phyloP scores from a whole-genome alignment of 2,888 invertebrate genomes.

The Pristionchus exspectatus region DNA sequence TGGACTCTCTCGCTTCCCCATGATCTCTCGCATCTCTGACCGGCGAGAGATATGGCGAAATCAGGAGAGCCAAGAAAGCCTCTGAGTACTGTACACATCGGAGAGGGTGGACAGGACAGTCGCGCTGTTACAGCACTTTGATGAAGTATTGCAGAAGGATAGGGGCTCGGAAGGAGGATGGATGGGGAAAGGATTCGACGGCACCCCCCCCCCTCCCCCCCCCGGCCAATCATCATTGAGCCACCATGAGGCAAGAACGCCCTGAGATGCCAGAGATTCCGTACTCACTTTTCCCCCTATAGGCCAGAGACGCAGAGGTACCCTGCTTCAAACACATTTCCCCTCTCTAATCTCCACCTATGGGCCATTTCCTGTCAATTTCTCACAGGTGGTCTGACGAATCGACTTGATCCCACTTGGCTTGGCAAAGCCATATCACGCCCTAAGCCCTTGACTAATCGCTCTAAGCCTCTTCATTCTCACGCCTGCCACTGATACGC shows the following conservation, averaged over 20 bases:
- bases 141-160: background rate
- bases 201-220: background rate
- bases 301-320: background rate
- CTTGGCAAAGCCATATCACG: background rate
- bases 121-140: slow-evolving; percentile 28
- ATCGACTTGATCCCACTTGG: background rate
- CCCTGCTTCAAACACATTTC: background rate
- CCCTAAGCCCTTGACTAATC: background rate
- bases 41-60: background rate
- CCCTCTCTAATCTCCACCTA: background rate
- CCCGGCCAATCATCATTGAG: background rate
- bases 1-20: too few species aligned
- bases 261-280: background rate
- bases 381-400: background rate
- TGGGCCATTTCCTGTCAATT: background rate
- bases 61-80: background rate
- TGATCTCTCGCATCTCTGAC: background rate
- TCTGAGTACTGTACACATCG: background rate
- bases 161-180: slow-evolving; percentile 24
- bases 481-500: background rate
- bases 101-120: slow-evolving; percentile 2
- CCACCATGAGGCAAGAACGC: slow-evolving; percentile 3
- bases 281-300: background rate
- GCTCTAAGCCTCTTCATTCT: background rate
- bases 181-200: background rate